These are phyloP conservation scores for Pteria penguin DNA, from an alignment of 2,888 invertebrate species.

Conservation along the genomic window DNA sequence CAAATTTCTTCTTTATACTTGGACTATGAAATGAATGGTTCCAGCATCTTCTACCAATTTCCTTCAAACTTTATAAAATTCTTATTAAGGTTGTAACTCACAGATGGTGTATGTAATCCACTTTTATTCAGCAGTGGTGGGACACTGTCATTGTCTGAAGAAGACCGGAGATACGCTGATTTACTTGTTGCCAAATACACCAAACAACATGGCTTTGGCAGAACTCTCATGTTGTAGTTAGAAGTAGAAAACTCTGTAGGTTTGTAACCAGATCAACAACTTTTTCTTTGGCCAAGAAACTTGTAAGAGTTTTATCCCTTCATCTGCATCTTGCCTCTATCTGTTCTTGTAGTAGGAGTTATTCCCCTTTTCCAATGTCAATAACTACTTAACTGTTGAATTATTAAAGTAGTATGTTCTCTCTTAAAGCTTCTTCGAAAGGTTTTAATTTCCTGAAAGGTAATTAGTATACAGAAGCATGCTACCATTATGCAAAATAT, in stretches of 20 bases:
- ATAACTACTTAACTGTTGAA: too few relatives aligned
- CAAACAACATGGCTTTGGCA: constrained; percentile 57
- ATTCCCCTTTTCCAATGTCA: background rate
- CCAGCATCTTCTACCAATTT: too few relatives aligned
- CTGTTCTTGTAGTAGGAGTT: background rate
- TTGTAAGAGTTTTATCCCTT: background rate
- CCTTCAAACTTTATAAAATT: too few relatives aligned
- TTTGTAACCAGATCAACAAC: constrained; percentile 1
- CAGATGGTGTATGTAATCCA: too few relatives aligned
- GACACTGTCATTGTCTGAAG: constrained; percentile 63
- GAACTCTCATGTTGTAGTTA: constrained; percentile 10
- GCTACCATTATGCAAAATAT: too few relatives aligned
- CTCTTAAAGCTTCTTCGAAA: background rate
- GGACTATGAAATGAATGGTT: too few relatives aligned
- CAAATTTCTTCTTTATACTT: too few relatives aligned
- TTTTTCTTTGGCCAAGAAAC: too few relatives aligned
- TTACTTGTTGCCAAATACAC: constrained; percentile 73
- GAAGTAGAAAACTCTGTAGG: background rate
- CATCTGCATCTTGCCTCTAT: background rate
- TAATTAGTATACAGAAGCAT: too few relatives aligned
- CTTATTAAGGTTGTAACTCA: too few relatives aligned
- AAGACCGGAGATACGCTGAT: constrained; percentile 72
- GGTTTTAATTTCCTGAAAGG: too few relatives aligned
- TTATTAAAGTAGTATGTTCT: too few relatives aligned
- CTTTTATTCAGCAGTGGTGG: constrained; percentile 51